Base-by-base conservation (phyloP, 2,113 vertebrate species). In the Podarcis raffonei region DNA sequence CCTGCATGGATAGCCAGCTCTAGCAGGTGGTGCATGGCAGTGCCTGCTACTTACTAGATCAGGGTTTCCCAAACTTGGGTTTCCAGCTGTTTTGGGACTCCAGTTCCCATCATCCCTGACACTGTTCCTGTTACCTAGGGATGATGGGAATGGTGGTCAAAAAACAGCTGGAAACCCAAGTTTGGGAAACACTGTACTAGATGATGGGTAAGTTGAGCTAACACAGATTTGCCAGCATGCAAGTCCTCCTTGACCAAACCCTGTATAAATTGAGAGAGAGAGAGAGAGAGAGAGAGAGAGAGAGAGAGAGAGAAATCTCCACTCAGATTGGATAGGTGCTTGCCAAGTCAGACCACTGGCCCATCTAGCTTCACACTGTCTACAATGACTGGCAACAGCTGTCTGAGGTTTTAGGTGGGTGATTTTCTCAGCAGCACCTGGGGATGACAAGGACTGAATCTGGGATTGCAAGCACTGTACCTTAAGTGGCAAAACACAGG, bases 401-500 rank as follows among this genome's bases (percentile, higher is more conserved):
- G 27, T 59, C 84, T 18, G 30, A 7, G 18, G 37, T 62, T 39
- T 62, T 39, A 76, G 53, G 2, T 16, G 76, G 32, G 9, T 9
- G 18, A 30, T 25, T 62, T 62, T 85, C 23, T 42, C 16, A 32
- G 53, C 1, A 16, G 3, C 37, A 12, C 32, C 22, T 37, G 8
- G 20, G 22, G 23, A 39, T 16, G 18, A 37, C 9, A 20, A 3
- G 18, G 20, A 66, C 6, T 62, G 8, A 42, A 86, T 25, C 5
- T 80, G 23, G 20, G 37, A 39, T 18, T 48, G 37, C 20, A 32
- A 1, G 66, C 39, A 42, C 87, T 94, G 83, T 98, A 99, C 99
- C 98, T 99, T 99, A 72, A 99, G 97, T 82, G 99, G 99, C 92
- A 99, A 97, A 94, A 99, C 98, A 88, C 97, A 98, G 37, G 99